phyloP scores from a whole-genome alignment of 2,888 invertebrate genomes.

The Pristionchus exspectatus region DNA sequence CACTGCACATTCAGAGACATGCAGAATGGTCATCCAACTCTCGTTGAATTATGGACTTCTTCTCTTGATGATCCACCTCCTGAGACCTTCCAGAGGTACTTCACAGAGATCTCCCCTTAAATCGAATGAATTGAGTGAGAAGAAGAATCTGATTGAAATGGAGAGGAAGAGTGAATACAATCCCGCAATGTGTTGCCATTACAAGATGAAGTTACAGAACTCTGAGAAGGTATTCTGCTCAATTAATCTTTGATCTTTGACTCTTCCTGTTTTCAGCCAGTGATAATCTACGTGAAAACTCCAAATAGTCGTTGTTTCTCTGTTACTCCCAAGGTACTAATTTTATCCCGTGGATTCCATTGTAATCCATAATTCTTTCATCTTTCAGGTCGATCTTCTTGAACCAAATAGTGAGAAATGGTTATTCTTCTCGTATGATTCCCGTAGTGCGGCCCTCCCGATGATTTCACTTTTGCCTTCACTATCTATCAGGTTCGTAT shows the following conservation, averaged over 20 bases:
- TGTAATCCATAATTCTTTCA: background rate
- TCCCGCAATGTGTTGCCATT: conserved; percentile 31
- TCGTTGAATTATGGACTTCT: background rate
- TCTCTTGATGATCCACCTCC: conserved; percentile 36
- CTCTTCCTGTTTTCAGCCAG: background rate
- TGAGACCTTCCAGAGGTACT: conserved; percentile 1
- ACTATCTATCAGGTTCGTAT: conserved; percentile 41
- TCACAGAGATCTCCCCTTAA: background rate
- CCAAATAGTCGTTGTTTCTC: conserved; percentile 45
- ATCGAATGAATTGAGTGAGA: conserved; percentile 38
- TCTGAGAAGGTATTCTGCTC: background rate
- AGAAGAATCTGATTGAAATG: conserved; percentile 22
- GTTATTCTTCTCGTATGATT: conserved; percentile 23
- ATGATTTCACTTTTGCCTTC: conserved; percentile 43
- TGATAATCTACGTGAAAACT: background rate
- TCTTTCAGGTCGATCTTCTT: conserved; percentile 28
- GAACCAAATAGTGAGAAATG: conserved; percentile 39
- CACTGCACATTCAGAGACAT: background rate
- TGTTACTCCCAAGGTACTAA: conserved; percentile 31
- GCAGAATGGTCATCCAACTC: conserved; percentile 23
- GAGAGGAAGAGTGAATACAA: conserved; percentile 41
- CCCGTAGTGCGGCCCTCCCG: background rate
- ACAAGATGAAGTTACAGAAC: conserved; percentile 4
- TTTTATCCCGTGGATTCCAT: background rate
- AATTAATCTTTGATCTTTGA: conserved; percentile 7